Evolutionary conservation across 2,888 invertebrate species (phyloP).

Genomic region (Metallyticus violacea): DNA sequence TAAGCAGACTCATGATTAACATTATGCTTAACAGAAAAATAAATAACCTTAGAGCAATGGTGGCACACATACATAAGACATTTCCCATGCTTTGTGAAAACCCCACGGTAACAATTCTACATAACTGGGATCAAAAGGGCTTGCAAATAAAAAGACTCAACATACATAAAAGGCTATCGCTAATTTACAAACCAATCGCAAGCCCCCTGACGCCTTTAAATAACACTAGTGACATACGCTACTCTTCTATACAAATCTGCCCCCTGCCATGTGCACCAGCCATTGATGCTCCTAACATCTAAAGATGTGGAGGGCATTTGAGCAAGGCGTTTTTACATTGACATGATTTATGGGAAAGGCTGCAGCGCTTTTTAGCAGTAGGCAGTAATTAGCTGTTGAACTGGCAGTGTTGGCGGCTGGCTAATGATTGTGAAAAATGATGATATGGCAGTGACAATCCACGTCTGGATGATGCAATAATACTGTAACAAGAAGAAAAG

Average conservation of each 20-base stretch:
- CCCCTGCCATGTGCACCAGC: not conserved
- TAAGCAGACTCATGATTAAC: not conserved
- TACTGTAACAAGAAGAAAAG: not conserved
- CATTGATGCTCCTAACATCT: not conserved
- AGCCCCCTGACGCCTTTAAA: not conserved
- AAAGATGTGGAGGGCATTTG: not conserved
- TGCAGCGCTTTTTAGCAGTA: conserved; percentile 11
- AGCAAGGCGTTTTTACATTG: conserved; percentile 1
- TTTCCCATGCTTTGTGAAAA: not conserved
- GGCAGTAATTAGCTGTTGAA: conserved; percentile 1
- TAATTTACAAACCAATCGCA: conserved; percentile 2
- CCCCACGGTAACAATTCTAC: not conserved
- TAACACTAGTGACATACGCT: not conserved
- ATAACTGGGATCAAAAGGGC: not conserved
- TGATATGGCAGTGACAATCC: not conserved
- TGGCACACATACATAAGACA: not conserved
- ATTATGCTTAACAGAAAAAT: not conserved
- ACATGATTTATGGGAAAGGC: not conserved
- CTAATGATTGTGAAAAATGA: not conserved
- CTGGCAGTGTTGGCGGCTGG: conserved; percentile 5
- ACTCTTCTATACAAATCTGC: not conserved
- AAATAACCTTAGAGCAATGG: not conserved
- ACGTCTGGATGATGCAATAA: not conserved
- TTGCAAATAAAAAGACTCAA: not conserved
- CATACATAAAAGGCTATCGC: not conserved